These are phyloP conservation scores for Centroberyx gerrardi DNA, from an alignment of 2,797 vertebrate genomes.

Conservation along the genomic window DNA sequence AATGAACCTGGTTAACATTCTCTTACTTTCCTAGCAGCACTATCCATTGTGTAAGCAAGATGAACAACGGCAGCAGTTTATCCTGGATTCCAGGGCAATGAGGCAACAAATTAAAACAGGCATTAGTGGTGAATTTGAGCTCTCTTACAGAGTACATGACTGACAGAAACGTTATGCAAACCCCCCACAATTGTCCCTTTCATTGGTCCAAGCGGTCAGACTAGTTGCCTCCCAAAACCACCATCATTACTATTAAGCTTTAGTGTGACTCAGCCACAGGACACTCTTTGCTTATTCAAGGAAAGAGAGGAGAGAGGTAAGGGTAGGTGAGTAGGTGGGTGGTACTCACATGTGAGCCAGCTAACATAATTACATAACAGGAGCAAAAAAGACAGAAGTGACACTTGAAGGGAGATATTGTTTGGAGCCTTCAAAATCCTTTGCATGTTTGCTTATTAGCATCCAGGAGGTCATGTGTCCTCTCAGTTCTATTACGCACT, in stretches of 20 bases:
- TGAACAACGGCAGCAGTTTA: slow-evolving; percentile 57
- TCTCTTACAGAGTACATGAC: slow-evolving; percentile 72
- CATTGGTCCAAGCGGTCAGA: slow-evolving; percentile 67
- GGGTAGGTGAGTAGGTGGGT: slow-evolving; percentile 43
- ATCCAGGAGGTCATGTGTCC: slow-evolving; percentile 62
- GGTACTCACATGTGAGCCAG: neutral
- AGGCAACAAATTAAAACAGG: slow-evolving; percentile 80
- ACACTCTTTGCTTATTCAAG: slow-evolving; percentile 16
- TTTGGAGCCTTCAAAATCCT: slow-evolving; percentile 45
- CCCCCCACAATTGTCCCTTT: slow-evolving; percentile 76
- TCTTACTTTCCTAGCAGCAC: slow-evolving; percentile 31
- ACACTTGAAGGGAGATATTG: slow-evolving; percentile 21
- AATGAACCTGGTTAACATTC: slow-evolving; percentile 49
- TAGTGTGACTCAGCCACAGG: slow-evolving; percentile 55
- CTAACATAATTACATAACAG: slow-evolving; percentile 21
- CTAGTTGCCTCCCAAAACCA: slow-evolving; percentile 59
- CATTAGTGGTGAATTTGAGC: slow-evolving; percentile 76
- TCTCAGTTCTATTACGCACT: slow-evolving; percentile 30
- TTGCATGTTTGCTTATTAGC: slow-evolving; percentile 61
- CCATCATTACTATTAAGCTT: slow-evolving; percentile 17
- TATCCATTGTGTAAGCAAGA: slow-evolving; percentile 48
- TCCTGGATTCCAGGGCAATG: slow-evolving; percentile 76
- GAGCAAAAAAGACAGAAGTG: slow-evolving; percentile 19
- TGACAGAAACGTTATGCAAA: slow-evolving; percentile 75
- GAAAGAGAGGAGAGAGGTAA: slow-evolving; percentile 27